Evolutionary conservation across 1,140 invertebrate genomes (phyloP).

Genomic region (Marisa cornuarietis): DNA sequence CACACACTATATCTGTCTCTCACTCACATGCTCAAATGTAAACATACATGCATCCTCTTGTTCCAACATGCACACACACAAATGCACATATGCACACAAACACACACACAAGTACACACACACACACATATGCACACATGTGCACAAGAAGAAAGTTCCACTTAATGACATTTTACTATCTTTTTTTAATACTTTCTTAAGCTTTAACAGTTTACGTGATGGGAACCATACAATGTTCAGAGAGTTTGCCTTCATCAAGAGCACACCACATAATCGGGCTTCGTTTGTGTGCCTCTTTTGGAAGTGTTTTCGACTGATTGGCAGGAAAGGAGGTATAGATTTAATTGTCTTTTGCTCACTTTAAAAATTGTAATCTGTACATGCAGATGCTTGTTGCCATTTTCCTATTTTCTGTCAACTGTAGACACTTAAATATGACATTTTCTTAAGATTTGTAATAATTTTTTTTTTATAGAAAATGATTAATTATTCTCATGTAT

Average conservation of each 20-base stretch:
- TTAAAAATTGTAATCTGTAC: background rate
- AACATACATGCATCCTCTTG: too few relatives aligned
- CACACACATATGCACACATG: too few relatives aligned
- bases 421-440: background rate
- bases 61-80: too few relatives aligned
- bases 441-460: too few relatives aligned
- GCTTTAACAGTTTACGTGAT: slow-evolving; percentile 61
- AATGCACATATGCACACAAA: too few relatives aligned
- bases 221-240: slow-evolving; percentile 65
- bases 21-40: too few relatives aligned
- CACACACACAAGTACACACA: too few relatives aligned
- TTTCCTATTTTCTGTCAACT: background rate
- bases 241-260: slow-evolving; percentile 60
- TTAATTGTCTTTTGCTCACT: background rate
- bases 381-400: slow-evolving; percentile 3
- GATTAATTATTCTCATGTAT: too few relatives aligned
- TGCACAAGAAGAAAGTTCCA: too few relatives aligned
- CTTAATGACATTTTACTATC: background rate
- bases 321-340: slow-evolving; percentile 62
- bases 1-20: too few relatives aligned
- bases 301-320: slow-evolving; percentile 63
- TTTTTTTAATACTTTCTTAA: slow-evolving; percentile 34
- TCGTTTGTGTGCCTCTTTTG: slow-evolving; percentile 64
- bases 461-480: too few relatives aligned
- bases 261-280: slow-evolving; percentile 63